phyloP scores from a whole-genome alignment of 2,797 vertebrate species.

The Rhodeus uyekii region DNA sequence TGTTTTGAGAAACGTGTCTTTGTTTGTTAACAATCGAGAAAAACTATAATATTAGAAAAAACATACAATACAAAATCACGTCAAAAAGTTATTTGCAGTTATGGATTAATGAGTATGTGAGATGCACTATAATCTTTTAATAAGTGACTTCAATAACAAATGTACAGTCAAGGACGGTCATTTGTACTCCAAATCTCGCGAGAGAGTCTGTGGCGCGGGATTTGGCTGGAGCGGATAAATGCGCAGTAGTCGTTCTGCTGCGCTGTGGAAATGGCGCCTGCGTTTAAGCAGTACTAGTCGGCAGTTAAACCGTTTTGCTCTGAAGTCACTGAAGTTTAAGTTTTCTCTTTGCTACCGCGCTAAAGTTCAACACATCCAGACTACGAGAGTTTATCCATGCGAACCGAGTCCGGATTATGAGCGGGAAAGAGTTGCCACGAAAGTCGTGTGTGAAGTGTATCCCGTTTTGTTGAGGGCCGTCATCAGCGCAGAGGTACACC shows the following conservation, averaged over 20 bases:
- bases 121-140: neutral
- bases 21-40: no score
- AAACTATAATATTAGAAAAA: neutral
- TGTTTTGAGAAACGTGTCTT: no score
- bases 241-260: constrained; percentile 52
- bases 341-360: neutral
- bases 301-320: constrained; percentile 21
- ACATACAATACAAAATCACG: neutral
- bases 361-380: neutral
- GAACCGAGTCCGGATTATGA: constrained; percentile 58
- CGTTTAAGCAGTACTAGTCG: constrained; percentile 53
- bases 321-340: neutral
- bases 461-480: constrained; percentile 31
- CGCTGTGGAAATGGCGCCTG: constrained; percentile 60
- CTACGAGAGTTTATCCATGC: constrained; percentile 12
- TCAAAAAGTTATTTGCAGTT: neutral
- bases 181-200: no score
- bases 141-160: neutral
- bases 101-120: neutral
- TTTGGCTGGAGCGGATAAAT: constrained; percentile 52
- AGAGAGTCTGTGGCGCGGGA: constrained; percentile 28
- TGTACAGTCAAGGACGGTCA: neutral
- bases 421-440: constrained; percentile 27
- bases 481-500: constrained; percentile 49
- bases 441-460: constrained; percentile 39